Percentiles rank a stretch among this genome's conserved stretches.
phyloP scores from a whole-genome alignment of 2,113 vertebrate genomes.

The Ictalurus punctatus region DNA sequence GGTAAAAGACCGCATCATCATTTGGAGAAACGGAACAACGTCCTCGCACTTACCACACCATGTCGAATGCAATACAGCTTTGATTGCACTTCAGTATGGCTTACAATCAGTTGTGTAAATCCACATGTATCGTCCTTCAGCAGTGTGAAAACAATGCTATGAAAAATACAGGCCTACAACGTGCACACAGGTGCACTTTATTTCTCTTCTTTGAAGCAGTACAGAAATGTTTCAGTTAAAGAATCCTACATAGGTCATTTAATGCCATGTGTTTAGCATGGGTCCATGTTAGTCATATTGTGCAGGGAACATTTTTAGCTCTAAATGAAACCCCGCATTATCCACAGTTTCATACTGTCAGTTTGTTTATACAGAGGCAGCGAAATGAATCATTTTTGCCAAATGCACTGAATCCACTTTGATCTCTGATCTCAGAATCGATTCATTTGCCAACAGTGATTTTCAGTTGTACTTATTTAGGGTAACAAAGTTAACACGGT shows the following conservation, averaged over 20 bases:
- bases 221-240: neutral
- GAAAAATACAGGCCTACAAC: neutral
- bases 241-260: neutral
- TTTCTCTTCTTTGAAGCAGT: neutral
- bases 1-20: neutral
- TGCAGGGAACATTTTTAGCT: neutral
- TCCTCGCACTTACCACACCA: neutral
- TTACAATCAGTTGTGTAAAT: neutral
- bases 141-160: neutral
- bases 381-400: neutral
- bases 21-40: neutral
- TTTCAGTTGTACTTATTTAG: neutral
- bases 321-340: neutral
- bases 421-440: neutral
- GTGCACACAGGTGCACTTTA: neutral
- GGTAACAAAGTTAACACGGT: no score
- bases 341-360: neutral
- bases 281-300: neutral
- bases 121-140: neutral
- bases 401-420: neutral
- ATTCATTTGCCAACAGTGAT: neutral
- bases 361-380: neutral
- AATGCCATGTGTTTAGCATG: neutral
- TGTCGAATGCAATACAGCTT: neutral
- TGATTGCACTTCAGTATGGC: neutral